These are phyloP conservation scores for Leptobrachium leishanense DNA, from an alignment of 2,113 vertebrate genomes.

Conservation along the genomic window DNA sequence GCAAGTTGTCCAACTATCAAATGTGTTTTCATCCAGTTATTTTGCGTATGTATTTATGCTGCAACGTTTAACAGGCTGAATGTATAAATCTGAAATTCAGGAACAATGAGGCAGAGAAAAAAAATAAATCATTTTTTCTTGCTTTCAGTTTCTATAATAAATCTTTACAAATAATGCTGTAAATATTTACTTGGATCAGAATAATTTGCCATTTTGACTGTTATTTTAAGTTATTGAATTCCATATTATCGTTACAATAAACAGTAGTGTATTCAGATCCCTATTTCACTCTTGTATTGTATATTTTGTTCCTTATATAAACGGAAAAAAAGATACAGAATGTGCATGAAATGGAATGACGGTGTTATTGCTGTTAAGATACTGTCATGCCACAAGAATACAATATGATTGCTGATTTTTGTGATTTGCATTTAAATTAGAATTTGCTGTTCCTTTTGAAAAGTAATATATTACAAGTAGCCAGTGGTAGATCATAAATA, in stretches of 20 bases:
- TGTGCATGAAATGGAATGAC: constrained; percentile 10
- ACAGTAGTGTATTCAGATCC: not conserved
- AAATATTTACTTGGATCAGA: not conserved
- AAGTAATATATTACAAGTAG: constrained; percentile 30
- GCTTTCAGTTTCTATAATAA: not conserved
- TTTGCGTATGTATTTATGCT: not conserved
- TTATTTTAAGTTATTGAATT: not conserved
- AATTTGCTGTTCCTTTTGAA: constrained; percentile 26
- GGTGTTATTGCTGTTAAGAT: constrained; percentile 31
- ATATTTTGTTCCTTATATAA: constrained; percentile 7
- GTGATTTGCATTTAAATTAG: constrained; percentile 43
- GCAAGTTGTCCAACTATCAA: too few species aligned
- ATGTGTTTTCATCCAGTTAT: not conserved
- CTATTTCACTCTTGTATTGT: not conserved
- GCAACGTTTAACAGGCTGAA: not conserved
- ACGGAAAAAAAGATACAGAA: not conserved
- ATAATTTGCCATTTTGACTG: not conserved
- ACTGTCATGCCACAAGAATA: constrained; percentile 22
- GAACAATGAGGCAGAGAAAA: not conserved
- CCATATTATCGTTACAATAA: constrained; percentile 3
- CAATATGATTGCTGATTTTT: constrained; percentile 28
- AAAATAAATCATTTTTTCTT: not conserved
- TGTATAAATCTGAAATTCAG: not conserved
- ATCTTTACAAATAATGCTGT: not conserved
- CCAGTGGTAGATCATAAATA: constrained; percentile 33